These are phyloP conservation scores for Labeo rohita DNA, from an alignment of 2,113 vertebrate species.

Conservation along the genomic window DNA sequence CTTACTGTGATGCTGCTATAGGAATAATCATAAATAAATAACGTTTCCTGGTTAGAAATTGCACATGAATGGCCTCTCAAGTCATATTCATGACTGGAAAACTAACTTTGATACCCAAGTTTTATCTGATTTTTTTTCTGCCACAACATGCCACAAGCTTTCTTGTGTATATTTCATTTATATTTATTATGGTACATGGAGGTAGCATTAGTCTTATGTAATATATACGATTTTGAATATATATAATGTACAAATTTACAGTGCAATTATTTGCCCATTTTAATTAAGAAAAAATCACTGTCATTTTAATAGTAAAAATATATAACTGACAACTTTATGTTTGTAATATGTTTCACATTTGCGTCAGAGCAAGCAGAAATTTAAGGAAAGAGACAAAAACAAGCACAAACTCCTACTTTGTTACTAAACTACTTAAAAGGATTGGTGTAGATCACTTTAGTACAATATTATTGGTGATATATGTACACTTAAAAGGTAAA, in stretches of 20 bases:
- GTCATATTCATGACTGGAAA: not conserved
- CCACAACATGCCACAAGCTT: not conserved
- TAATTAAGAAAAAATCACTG: not conserved
- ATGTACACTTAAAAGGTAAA: slow-evolving; percentile 28
- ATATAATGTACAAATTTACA: not conserved
- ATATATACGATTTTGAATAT: not conserved
- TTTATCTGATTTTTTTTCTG: not conserved
- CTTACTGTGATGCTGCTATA: not conserved
- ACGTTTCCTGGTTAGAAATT: not conserved
- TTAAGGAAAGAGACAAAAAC: not conserved
- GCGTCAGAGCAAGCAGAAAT: not conserved
- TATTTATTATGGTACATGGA: not conserved
- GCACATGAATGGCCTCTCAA: not conserved
- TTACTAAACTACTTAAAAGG: not conserved
- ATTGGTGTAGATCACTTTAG: slow-evolving; percentile 10
- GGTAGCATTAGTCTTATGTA: not conserved
- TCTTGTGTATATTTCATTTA: not conserved
- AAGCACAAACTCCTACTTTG: not conserved
- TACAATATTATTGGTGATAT: slow-evolving; percentile 45
- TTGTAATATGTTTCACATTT: not conserved
- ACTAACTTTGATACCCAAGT: not conserved
- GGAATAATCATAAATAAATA: not conserved
- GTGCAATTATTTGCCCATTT: not conserved
- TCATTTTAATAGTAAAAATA: not conserved
- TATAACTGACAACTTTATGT: not conserved